phyloP scores from a whole-genome alignment of 1,140 invertebrate genomes.

The Pemphigus obesinymphae region DNA sequence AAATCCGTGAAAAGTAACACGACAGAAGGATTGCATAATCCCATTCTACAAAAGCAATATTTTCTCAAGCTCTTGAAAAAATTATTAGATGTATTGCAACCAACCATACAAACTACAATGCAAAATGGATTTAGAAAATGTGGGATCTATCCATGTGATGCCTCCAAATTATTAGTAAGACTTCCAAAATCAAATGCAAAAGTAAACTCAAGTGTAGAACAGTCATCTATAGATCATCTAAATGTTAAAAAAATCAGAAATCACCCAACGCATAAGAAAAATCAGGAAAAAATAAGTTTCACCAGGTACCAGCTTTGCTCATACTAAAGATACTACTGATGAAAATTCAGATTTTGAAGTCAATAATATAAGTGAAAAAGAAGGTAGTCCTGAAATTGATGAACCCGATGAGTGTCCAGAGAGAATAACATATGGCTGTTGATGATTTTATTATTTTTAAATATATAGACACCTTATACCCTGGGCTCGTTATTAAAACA shows the following conservation, averaged over 20 bases:
- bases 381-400: no score
- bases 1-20: no score
- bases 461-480: neutral
- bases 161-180: constrained; percentile 27
- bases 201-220: neutral
- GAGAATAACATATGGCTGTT: neutral
- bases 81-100: no score
- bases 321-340: neutral
- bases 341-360: neutral
- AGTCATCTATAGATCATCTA: neutral
- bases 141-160: constrained; percentile 43
- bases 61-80: neutral
- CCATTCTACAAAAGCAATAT: neutral
- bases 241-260: neutral
- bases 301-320: neutral
- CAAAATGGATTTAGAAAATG: no score
- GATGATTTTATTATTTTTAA: neutral
- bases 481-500: neutral
- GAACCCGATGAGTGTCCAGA: no score
- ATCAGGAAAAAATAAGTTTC: neutral
- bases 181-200: neutral
- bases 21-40: neutral
- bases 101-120: no score
- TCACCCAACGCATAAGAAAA: neutral
- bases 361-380: neutral